phyloP scores from a whole-genome alignment of 2,113 vertebrate species.

The Leptodactylus fuscus region DNA sequence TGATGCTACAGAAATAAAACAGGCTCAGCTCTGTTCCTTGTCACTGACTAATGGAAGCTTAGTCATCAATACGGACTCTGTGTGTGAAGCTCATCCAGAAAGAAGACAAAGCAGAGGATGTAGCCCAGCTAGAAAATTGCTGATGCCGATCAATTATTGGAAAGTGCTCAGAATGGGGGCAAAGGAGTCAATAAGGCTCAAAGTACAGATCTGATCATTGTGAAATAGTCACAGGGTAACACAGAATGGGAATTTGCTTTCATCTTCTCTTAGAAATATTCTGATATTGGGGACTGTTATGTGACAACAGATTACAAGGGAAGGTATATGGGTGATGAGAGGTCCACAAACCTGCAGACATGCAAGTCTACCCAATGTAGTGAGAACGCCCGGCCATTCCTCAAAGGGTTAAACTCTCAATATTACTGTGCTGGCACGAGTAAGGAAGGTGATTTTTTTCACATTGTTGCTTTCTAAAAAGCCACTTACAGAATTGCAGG shows the following conservation, averaged over 20 bases:
- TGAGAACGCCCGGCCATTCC: too few relatives aligned
- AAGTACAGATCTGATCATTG: background rate
- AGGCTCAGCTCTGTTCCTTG: background rate
- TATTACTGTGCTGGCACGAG: background rate
- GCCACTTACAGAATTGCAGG: background rate
- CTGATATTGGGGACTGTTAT: background rate
- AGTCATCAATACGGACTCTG: background rate
- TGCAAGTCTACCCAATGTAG: background rate
- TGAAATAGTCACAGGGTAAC: background rate
- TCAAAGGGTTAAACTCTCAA: background rate
- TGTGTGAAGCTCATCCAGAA: background rate
- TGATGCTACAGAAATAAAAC: constrained; percentile 7
- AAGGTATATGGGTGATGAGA: background rate
- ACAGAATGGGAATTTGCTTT: too few relatives aligned
- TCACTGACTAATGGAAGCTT: constrained; percentile 11
- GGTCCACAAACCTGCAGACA: too few relatives aligned
- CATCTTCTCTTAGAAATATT: background rate
- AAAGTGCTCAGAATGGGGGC: background rate
- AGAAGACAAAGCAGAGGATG: background rate
- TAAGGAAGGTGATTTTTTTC: background rate
- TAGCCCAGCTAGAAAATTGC: background rate
- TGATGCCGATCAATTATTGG: constrained; percentile 12
- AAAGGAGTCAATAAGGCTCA: background rate
- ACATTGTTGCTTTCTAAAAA: background rate
- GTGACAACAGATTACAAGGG: background rate